Evolutionary conservation across 2,888 invertebrate genomes (phyloP).

Genomic region (Meghimatium bilineatum): DNA sequence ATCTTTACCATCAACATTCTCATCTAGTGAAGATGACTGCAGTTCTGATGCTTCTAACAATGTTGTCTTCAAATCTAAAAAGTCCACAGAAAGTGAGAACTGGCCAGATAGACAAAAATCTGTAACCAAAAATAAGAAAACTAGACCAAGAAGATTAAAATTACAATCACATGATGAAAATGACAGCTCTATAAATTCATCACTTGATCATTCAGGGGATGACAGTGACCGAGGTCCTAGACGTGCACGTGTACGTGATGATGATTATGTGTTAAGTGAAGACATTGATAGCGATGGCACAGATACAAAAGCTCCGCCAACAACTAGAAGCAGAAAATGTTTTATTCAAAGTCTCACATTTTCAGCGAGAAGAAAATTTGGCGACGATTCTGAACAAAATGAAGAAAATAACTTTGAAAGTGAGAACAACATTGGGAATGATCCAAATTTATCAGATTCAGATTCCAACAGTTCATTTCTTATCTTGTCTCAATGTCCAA

Average conservation of each 20-base stretch:
- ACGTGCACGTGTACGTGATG: slow-evolving; percentile 4
- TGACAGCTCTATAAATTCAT: slow-evolving; percentile 14
- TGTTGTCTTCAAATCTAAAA: slow-evolving; percentile 33
- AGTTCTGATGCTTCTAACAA: slow-evolving; percentile 41
- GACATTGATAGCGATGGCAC: slow-evolving; percentile 30
- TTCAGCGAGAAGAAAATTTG: background rate
- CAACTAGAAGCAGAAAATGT: slow-evolving; percentile 37
- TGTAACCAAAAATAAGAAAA: background rate
- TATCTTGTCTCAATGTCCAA: background rate
- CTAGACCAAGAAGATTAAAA: background rate
- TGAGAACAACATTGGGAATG: background rate
- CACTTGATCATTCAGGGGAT: slow-evolving; percentile 8
- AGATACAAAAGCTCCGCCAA: slow-evolving; percentile 11
- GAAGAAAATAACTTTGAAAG: background rate
- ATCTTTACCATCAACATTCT: background rate
- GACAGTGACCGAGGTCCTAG: background rate
- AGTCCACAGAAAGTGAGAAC: slow-evolving; percentile 1
- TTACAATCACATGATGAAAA: background rate
- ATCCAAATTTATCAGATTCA: background rate
- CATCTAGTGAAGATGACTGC: slow-evolving; percentile 42
- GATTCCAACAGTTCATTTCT: slow-evolving; percentile 32
- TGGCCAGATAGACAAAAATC: slow-evolving; percentile 10
- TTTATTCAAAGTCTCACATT: background rate
- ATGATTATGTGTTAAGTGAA: slow-evolving; percentile 47
- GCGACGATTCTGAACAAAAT: background rate